Evolutionary conservation across 2,888 invertebrate species (phyloP).

Genomic region (Limenitis camilla): DNA sequence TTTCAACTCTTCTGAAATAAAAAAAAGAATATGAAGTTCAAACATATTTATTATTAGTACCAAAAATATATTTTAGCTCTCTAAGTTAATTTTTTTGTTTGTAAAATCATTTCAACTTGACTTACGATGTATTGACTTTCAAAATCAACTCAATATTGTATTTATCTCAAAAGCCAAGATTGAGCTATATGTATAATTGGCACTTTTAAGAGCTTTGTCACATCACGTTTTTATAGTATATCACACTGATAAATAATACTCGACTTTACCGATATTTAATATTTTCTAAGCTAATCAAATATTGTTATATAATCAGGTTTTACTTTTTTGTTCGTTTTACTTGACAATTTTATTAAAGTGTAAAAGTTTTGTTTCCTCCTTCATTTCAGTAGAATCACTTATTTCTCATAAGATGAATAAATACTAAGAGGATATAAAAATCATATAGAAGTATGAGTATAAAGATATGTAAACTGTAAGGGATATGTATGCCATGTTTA

Average conservation of each 20-base stretch:
- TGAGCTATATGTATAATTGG: constrained; percentile 19
- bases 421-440: too few species aligned
- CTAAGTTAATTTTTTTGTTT: constrained; percentile 42
- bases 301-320: too few species aligned
- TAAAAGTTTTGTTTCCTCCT: too few species aligned
- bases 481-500: too few species aligned
- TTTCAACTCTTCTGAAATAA: constrained; percentile 33
- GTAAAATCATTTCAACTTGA: constrained; percentile 36
- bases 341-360: too few species aligned
- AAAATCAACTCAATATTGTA: constrained; percentile 39
- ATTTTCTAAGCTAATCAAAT: too few species aligned
- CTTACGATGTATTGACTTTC: constrained; percentile 21
- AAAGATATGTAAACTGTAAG: too few species aligned
- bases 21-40: constrained; percentile 36
- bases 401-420: too few species aligned
- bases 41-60: constrained; percentile 38
- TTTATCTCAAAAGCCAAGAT: constrained; percentile 22
- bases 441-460: too few species aligned
- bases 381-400: too few species aligned
- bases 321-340: too few species aligned
- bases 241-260: neutral
- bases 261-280: neutral
- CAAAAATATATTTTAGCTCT: constrained; percentile 55
- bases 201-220: constrained; percentile 21
- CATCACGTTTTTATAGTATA: neutral